These are phyloP conservation scores for Hippocampus barbouri DNA, from an alignment of 2,113 vertebrate species.

Conservation along the genomic window DNA sequence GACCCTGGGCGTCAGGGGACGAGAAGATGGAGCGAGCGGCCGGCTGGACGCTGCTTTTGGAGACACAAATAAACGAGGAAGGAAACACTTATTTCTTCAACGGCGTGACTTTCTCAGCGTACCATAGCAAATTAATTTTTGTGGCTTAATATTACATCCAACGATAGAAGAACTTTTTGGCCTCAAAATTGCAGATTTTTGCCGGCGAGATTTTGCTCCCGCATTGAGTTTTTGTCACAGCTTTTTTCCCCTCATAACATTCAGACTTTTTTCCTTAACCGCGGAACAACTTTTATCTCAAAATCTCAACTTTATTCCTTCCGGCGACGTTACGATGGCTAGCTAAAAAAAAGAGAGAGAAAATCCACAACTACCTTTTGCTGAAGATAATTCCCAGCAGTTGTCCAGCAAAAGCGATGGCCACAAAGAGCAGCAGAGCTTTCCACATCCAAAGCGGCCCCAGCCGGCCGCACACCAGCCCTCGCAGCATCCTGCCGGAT, in stretches of 20 bases:
- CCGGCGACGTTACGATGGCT: too few relatives aligned
- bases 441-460: slow-evolving; percentile 76
- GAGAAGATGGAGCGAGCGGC: slow-evolving; percentile 60
- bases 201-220: too few relatives aligned
- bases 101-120: too few relatives aligned
- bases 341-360: too few relatives aligned
- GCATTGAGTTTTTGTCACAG: too few relatives aligned
- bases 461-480: slow-evolving; percentile 65
- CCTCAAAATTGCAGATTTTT: too few relatives aligned
- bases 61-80: not conserved
- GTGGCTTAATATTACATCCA: too few relatives aligned
- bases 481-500: slow-evolving; percentile 68
- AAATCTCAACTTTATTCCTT: too few relatives aligned
- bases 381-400: slow-evolving; percentile 74
- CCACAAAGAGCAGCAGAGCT: slow-evolving; percentile 69
- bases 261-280: too few relatives aligned
- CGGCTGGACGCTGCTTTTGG: slow-evolving; percentile 55
- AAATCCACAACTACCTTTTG: slow-evolving; percentile 58
- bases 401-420: slow-evolving; percentile 70
- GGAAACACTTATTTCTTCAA: not conserved
- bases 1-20: slow-evolving; percentile 56
- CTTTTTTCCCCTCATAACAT: too few relatives aligned
- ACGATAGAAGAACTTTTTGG: too few relatives aligned
- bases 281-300: too few relatives aligned
- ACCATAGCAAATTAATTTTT: not conserved